Conservation (phyloP, 2,797 vertebrate genomes). For the Adelosebastes latens region DNA sequence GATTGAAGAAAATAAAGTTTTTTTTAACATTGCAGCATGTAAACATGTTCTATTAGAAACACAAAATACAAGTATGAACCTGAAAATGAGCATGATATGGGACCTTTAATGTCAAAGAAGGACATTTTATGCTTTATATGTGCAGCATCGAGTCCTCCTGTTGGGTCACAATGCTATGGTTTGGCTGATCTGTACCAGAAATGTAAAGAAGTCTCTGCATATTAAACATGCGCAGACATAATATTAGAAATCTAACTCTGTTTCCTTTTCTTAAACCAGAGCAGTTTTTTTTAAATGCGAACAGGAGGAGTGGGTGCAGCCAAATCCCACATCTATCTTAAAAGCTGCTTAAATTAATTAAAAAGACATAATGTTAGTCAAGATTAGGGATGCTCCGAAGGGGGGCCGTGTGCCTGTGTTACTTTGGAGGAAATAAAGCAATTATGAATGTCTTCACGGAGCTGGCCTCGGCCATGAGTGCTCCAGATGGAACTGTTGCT, state of each 20-base stretch:
- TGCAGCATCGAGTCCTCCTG: too few species aligned
- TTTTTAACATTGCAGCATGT: too few species aligned
- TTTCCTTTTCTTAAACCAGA: constrained; percentile 10
- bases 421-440: constrained; percentile 53
- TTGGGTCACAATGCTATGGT: not conserved
- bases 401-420: constrained; percentile 42
- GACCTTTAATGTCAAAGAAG: too few species aligned
- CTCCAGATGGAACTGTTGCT: constrained; percentile 36
- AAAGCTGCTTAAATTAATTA: constrained; percentile 66
- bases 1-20: too few species aligned
- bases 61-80: too few species aligned
- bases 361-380: constrained; percentile 62
- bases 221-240: not conserved
- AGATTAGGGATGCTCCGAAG: constrained; percentile 31
- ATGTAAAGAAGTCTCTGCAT: not conserved
- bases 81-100: too few species aligned
- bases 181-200: not conserved
- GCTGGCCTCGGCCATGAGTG: constrained; percentile 24
- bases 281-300: not conserved
- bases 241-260: not conserved
- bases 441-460: constrained; percentile 57
- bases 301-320: not conserved
- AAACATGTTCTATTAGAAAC: too few species aligned
- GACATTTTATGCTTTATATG: too few species aligned
- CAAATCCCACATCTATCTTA: constrained; percentile 59